Conservation (phyloP, 2,113 vertebrate genomes). For the Siniperca knerii region DNA sequence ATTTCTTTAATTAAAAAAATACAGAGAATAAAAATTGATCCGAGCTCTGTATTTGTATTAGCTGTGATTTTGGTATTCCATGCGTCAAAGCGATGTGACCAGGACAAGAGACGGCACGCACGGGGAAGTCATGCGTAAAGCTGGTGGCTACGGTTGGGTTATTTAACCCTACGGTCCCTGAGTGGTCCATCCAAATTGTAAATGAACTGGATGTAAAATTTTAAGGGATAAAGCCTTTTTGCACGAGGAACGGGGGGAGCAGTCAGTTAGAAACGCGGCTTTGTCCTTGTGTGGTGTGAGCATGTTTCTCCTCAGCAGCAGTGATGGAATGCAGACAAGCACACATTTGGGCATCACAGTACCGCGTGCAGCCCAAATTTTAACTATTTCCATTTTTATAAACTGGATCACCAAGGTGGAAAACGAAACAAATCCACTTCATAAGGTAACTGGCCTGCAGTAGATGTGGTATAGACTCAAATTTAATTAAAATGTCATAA, state of each 20-base stretch:
- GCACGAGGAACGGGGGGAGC: not conserved
- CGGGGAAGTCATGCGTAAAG: slow-evolving; percentile 78
- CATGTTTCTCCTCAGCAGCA: slow-evolving; percentile 42
- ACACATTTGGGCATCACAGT: slow-evolving; percentile 38
- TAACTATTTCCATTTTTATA: slow-evolving; percentile 31
- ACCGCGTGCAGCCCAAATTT: slow-evolving; percentile 19
- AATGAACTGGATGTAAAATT: slow-evolving; percentile 48
- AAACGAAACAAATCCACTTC: slow-evolving; percentile 45
- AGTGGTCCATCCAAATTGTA: slow-evolving; percentile 52
- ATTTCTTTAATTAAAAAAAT: slow-evolving; percentile 1
- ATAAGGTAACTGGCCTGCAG: not conserved
- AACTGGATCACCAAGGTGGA: slow-evolving; percentile 5
- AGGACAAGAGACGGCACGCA: slow-evolving; percentile 51
- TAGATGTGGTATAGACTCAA: not conserved
- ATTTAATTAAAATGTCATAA: slow-evolving; percentile 16
- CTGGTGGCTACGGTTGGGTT: slow-evolving; percentile 57
- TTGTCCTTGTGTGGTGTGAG: slow-evolving; percentile 57
- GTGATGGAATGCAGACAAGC: slow-evolving; percentile 73
- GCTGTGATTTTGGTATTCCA: slow-evolving; percentile 55
- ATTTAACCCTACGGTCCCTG: slow-evolving; percentile 76
- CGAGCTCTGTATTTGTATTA: slow-evolving; percentile 11
- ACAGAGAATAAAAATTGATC: slow-evolving; percentile 28
- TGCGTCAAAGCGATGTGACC: slow-evolving; percentile 55
- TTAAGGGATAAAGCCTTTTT: slow-evolving; percentile 7
- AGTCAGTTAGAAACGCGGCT: slow-evolving; percentile 26